Evolutionary conservation across 2,888 invertebrate genomes (phyloP).

Genomic region (Eupithecia dodoneata): DNA sequence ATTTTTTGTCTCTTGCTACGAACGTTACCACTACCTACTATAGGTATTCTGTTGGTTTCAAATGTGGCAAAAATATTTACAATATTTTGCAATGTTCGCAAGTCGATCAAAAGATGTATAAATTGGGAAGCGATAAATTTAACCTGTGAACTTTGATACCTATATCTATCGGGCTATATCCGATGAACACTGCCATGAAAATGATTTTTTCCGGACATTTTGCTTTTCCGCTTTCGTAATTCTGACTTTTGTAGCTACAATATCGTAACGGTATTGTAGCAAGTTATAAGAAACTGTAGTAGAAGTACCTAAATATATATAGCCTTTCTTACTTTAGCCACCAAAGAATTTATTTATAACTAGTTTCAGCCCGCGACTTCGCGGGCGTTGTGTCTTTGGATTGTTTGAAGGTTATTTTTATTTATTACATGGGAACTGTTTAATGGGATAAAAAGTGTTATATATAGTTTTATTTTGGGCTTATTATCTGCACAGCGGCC

Average conservation of each 20-base stretch:
- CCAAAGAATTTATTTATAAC: too few species aligned
- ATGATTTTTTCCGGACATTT: constrained; percentile 39
- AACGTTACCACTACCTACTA: too few species aligned
- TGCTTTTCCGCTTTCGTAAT: constrained; percentile 32
- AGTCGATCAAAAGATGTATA: constrained; percentile 1
- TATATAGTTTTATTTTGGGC: too few species aligned
- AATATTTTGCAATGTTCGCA: constrained; percentile 4
- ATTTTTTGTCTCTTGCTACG: too few species aligned
- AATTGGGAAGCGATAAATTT: constrained; percentile 46
- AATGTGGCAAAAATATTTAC: background rate
- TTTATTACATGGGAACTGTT: too few species aligned
- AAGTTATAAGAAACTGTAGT: background rate
- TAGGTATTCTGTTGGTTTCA: background rate
- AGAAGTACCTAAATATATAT: too few species aligned
- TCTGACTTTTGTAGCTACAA: constrained; percentile 4
- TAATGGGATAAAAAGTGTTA: too few species aligned
- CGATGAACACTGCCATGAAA: constrained; percentile 34
- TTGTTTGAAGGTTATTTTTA: too few species aligned
- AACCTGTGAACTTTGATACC: constrained; percentile 14
- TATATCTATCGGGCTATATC: background rate
- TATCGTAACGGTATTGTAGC: background rate
- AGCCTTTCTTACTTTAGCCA: too few species aligned
- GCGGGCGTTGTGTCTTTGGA: too few species aligned
- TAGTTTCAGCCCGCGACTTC: too few species aligned
- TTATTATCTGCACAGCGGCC: too few species aligned